Evolutionary conservation across 2,888 invertebrate species (phyloP).

Genomic region (Ditula angustiorana): DNA sequence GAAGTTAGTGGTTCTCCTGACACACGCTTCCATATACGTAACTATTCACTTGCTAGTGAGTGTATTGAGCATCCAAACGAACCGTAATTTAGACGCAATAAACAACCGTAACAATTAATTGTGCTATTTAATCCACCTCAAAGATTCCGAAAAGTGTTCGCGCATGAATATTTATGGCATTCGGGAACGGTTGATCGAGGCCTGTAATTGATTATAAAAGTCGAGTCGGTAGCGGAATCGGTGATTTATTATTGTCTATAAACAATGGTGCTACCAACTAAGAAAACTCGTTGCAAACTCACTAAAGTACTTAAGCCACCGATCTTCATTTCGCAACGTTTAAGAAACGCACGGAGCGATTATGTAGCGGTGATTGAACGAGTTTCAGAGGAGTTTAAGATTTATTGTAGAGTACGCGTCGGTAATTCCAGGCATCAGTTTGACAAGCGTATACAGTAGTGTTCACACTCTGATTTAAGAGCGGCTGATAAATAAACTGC

Average conservation of each 20-base stretch:
- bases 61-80: constrained; percentile 50
- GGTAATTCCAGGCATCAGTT: constrained; percentile 23
- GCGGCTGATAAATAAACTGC: constrained; percentile 28
- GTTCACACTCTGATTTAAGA: constrained; percentile 36
- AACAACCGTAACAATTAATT: constrained; percentile 62
- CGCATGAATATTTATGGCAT: constrained; percentile 71
- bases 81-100: constrained; percentile 55
- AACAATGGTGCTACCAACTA: constrained; percentile 55
- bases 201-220: constrained; percentile 80
- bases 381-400: constrained; percentile 16
- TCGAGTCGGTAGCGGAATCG: constrained; percentile 67
- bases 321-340: constrained; percentile 6
- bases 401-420: constrained; percentile 22
- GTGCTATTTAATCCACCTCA: constrained; percentile 66
- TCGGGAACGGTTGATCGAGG: constrained; percentile 67
- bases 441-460: constrained; percentile 35
- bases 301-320: constrained; percentile 1
- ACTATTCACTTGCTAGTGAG: constrained; percentile 40
- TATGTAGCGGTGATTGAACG: constrained; percentile 13
- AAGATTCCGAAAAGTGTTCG: constrained; percentile 63
- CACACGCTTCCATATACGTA: constrained; percentile 19
- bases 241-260: constrained; percentile 73
- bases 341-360: constrained; percentile 8
- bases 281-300: constrained; percentile 32
- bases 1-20: constrained; percentile 30